Conservation (phyloP, 2,888 invertebrate species). For the Acrobasis repandana region DNA sequence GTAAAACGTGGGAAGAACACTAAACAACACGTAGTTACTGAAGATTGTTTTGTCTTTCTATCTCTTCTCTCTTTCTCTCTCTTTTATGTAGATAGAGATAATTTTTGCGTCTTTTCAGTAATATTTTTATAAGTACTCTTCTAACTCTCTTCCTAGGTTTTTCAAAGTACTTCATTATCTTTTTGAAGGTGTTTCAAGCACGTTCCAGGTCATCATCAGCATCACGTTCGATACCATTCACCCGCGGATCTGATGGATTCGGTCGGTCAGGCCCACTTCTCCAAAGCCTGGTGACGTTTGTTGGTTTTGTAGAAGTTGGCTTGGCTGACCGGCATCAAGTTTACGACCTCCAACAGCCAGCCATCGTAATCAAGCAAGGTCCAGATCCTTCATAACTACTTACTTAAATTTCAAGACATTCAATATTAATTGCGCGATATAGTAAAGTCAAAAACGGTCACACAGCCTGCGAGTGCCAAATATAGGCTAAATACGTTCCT, state of each 20-base stretch:
- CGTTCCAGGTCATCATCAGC: not conserved
- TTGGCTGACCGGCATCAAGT: not conserved
- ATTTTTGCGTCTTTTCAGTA: too few species aligned
- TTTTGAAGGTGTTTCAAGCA: not conserved
- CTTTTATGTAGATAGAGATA: not conserved
- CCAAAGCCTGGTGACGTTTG: not conserved
- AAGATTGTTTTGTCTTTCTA: not conserved
- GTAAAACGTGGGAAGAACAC: too few species aligned
- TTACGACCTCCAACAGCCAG: slow-evolving; percentile 3
- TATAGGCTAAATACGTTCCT: too few species aligned
- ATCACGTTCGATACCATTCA: not conserved
- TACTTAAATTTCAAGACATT: too few species aligned
- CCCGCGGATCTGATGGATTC: not conserved
- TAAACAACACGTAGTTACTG: too few species aligned
- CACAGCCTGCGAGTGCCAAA: too few species aligned
- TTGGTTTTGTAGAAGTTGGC: slow-evolving; percentile 11
- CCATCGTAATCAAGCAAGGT: too few species aligned
- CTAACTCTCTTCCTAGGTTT: not conserved
- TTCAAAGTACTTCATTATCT: not conserved
- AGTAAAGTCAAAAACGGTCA: too few species aligned
- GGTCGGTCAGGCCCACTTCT: not conserved
- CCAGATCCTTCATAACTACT: too few species aligned
- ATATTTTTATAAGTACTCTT: not conserved
- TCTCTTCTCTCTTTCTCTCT: not conserved
- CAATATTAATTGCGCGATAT: too few species aligned